These are phyloP conservation scores for Monochamus alternatus DNA, from an alignment of 2,888 invertebrate species.

Conservation along the genomic window DNA sequence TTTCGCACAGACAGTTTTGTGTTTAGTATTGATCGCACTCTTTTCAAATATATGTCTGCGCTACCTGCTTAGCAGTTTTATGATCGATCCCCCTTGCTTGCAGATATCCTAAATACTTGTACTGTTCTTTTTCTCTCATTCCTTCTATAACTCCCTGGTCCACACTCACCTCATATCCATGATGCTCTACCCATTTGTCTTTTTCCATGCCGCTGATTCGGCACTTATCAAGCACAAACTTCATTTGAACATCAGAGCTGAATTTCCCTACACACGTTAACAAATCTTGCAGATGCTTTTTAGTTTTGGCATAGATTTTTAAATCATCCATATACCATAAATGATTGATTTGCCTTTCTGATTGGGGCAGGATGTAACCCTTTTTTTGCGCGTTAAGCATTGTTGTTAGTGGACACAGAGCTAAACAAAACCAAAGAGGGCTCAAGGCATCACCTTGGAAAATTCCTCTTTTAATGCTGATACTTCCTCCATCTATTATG, in stretches of 20 bases:
- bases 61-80: neutral
- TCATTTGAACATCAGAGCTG: neutral
- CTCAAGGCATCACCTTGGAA: constrained; percentile 15
- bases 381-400: neutral
- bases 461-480: neutral
- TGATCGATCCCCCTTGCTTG: neutral
- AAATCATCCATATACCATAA: constrained; percentile 3
- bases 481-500: neutral
- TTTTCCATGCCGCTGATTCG: neutral
- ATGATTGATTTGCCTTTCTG: neutral
- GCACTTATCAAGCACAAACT: neutral
- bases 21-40: neutral
- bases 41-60: neutral
- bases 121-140: neutral
- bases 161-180: too few relatives aligned
- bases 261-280: neutral
- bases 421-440: constrained; percentile 22
- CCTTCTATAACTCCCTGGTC: too few relatives aligned
- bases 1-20: neutral
- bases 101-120: neutral
- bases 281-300: neutral
- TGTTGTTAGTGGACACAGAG: constrained; percentile 11
- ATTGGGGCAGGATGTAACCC: neutral
- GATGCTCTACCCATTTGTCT: neutral
- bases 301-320: neutral